phyloP scores from a whole-genome alignment of 1,140 invertebrate species.

The Spodoptera litura region DNA sequence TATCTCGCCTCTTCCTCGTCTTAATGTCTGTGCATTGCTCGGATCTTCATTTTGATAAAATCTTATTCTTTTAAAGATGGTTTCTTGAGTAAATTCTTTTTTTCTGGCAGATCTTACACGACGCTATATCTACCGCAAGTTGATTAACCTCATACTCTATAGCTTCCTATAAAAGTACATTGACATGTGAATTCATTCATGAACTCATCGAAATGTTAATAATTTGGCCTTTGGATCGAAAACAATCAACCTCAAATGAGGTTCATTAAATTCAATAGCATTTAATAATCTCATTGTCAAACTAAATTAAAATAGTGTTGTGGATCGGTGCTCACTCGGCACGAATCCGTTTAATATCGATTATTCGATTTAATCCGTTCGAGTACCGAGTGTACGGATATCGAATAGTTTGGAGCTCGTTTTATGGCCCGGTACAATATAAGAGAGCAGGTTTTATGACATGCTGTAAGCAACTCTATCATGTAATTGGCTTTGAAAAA shows the following conservation, averaged over 20 bases:
- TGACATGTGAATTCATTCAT: slow-evolving; percentile 9
- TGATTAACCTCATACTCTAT: background rate
- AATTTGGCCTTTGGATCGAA: slow-evolving; percentile 17
- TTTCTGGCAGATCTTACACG: background rate
- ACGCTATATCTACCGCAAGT: background rate
- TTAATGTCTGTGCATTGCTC: slow-evolving; percentile 13
- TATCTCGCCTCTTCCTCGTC: slow-evolving; percentile 50
- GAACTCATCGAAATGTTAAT: slow-evolving; percentile 10
- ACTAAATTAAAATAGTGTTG: slow-evolving; percentile 38
- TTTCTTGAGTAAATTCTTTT: background rate
- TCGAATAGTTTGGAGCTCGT: slow-evolving; percentile 15
- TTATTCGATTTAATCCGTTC: slow-evolving; percentile 20
- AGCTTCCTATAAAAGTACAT: background rate
- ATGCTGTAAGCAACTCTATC: slow-evolving; percentile 16
- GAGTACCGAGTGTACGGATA: slow-evolving; percentile 6
- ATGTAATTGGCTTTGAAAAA: slow-evolving; percentile 39
- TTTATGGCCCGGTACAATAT: slow-evolving; percentile 33
- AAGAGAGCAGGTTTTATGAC: slow-evolving; percentile 18
- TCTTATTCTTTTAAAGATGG: slow-evolving; percentile 14
- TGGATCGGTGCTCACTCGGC: slow-evolving; percentile 20
- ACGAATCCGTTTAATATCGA: slow-evolving; percentile 29
- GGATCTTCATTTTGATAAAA: slow-evolving; percentile 31
- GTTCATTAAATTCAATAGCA: slow-evolving; percentile 39
- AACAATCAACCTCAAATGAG: slow-evolving; percentile 31
- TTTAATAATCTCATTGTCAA: slow-evolving; percentile 41